Evolutionary conservation across 2,113 vertebrate genomes (phyloP).

Genomic region (Fregetta grallaria): DNA sequence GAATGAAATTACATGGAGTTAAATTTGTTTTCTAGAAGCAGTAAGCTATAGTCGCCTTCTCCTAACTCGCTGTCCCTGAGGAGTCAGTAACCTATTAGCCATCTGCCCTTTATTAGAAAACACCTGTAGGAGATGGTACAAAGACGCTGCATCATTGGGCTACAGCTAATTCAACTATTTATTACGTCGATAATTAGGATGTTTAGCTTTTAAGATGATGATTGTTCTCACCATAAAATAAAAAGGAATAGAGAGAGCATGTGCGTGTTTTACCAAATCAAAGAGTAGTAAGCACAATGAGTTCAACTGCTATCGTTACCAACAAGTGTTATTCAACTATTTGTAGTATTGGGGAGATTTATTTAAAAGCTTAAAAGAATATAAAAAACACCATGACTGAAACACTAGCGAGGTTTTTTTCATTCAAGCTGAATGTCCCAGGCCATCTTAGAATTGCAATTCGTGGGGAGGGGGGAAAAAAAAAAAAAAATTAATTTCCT

Average conservation of each 20-base stretch:
- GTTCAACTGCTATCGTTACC: not conserved
- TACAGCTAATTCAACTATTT: not conserved
- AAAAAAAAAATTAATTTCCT: not conserved
- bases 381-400: not conserved
- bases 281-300: not conserved
- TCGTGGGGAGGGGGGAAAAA: no score
- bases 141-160: not conserved
- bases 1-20: not conserved
- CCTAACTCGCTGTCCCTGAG: not conserved
- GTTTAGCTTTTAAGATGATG: not conserved
- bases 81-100: not conserved
- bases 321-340: not conserved
- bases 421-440: not conserved
- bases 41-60: not conserved
- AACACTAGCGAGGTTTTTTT: not conserved
- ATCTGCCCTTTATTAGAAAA: not conserved
- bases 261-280: not conserved
- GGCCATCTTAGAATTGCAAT: not conserved
- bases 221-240: not conserved
- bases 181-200: not conserved
- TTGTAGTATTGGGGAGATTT: not conserved
- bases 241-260: not conserved
- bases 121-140: not conserved
- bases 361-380: not conserved
- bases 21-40: not conserved